Conservation (phyloP, 2,797 vertebrate species). For the Agapornis canus region DNA sequence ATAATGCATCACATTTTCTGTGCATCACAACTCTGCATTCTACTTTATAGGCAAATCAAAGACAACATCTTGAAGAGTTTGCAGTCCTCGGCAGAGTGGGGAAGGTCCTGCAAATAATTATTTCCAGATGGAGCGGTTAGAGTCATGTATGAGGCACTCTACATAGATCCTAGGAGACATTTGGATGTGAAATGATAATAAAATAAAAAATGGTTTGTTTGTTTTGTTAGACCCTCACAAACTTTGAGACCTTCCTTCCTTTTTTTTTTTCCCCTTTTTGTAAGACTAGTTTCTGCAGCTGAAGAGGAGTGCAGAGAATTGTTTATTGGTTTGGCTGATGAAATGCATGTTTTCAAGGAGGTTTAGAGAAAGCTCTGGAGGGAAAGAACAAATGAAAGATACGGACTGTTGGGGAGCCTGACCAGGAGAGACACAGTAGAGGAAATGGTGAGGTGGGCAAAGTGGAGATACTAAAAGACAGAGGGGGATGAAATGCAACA, state of each 20-base stretch:
- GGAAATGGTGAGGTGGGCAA: neutral
- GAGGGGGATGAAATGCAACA: neutral
- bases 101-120: neutral
- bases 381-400: neutral
- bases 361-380: neutral
- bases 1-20: neutral
- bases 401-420: neutral
- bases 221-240: neutral
- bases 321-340: neutral
- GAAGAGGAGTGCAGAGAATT: neutral
- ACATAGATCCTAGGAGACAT: neutral
- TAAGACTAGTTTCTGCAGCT: accelerated
- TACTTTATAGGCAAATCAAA: neutral
- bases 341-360: neutral
- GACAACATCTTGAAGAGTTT: neutral
- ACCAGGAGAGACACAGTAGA: neutral
- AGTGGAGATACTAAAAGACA: accelerated
- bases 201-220: neutral
- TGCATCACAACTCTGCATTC: neutral
- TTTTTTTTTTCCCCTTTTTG: neutral
- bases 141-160: neutral
- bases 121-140: neutral
- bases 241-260: neutral
- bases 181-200: neutral
- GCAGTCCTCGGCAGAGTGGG: neutral